Evolutionary conservation across 2,888 invertebrate genomes (phyloP), one percentile per base, ranked within the genome.

Genomic region (Phytoseiulus persimilis): DNA sequence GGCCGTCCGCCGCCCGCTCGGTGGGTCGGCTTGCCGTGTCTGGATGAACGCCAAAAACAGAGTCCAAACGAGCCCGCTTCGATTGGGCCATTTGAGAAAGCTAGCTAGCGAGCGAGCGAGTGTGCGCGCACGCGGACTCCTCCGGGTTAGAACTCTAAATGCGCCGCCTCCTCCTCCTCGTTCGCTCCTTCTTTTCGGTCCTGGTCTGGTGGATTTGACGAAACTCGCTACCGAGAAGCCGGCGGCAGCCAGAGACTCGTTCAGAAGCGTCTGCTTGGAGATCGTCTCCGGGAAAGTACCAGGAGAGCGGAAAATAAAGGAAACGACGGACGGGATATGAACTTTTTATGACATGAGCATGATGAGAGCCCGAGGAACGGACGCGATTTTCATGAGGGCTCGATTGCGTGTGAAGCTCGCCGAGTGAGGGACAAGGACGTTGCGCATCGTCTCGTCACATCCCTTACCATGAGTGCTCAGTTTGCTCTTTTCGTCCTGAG

Each of bases 51-150:
- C 87, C 87, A 87, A 87, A 33, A 87, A 32, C 87, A 33, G 87
- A 87, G 87, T 87, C 45, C 23, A 87, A 87, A 87, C 87, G 87
- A 87, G 87, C 87, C n/a, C 32, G 33, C 87, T 87, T 87, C 87
- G 87, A 87, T 87, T 87, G 87, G 87, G 87, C 45, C 87, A 87
- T 87, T 87, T 87, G 33, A 33, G 87, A 6, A 28, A 14, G 65
- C 14, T 3, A 65, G 65, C 65, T 6, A 65, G 18, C 65, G n/a
- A n/a, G n/a, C n/a, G n/a, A n/a, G n/a, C n/a, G n/a, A n/a, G n/a
- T n/a, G n/a, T n/a, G n/a, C n/a, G n/a, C n/a, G n/a, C n/a, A 23
- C 14, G 65, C 65, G 23, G 65, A 65, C 11, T 65, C 65, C 65
- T 65, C 18, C 18, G 1, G 65, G 65, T 65, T 23, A 65, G 65